phyloP scores from a whole-genome alignment of 2,888 invertebrate species.

The Tetranychus piercei region DNA sequence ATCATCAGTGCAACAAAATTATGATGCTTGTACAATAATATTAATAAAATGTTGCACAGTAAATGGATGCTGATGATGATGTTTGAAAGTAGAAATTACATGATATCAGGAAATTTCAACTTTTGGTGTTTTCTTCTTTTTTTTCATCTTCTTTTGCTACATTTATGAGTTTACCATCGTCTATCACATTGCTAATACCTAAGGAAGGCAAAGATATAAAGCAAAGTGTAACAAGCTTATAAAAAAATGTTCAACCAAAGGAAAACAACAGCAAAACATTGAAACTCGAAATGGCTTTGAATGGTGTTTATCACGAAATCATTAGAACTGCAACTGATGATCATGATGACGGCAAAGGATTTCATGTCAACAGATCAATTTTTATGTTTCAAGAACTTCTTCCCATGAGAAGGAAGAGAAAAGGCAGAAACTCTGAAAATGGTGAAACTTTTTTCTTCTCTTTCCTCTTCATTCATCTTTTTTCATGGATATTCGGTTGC shows the following conservation, averaged over 20 bases:
- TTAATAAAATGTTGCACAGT: neutral
- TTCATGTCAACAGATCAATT: neutral
- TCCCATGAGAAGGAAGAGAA: neutral
- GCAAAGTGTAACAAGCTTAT: constrained; percentile 1
- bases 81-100: neutral
- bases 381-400: neutral
- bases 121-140: neutral
- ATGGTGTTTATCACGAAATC: neutral
- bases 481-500: neutral
- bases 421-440: neutral
- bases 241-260: neutral
- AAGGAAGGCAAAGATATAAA: neutral
- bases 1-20: neutral
- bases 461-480: neutral
- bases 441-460: neutral
- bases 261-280: neutral
- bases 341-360: neutral
- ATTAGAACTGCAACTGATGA: neutral
- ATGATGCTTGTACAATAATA: neutral
- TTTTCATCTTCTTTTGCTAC: neutral
- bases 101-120: constrained; percentile 1
- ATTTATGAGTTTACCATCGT: neutral
- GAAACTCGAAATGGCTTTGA: neutral
- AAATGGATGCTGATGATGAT: neutral
- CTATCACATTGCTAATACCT: no score